Conservation (phyloP, 1,140 invertebrate species). For the Lordiphosa stackelbergi region DNA sequence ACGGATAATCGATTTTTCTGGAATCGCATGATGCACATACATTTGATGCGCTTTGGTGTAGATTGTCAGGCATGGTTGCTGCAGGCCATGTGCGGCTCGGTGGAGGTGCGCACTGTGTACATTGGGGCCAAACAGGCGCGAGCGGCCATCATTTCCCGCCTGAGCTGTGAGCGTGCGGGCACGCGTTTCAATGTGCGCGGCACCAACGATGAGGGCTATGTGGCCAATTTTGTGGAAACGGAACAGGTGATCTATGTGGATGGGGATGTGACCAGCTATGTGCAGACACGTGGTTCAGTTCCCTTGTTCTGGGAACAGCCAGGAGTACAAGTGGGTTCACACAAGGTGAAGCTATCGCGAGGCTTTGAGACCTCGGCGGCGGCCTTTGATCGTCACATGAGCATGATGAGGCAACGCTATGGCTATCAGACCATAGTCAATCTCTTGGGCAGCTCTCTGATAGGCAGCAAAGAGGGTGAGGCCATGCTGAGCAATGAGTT, state of each 20-base stretch:
- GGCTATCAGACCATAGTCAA: constrained; percentile 95
- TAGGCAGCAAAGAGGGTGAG: constrained; percentile 97
- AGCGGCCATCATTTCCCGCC: constrained; percentile 94
- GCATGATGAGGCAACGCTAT: constrained; percentile 92
- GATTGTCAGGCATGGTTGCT: constrained; percentile 92
- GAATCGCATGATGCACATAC: constrained; percentile 96
- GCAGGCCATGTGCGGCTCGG: constrained; percentile 96
- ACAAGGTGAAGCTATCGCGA: constrained; percentile 97
- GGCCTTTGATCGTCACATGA: constrained; percentile 94
- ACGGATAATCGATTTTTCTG: constrained; percentile 98
- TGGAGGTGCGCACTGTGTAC: constrained; percentile 97
- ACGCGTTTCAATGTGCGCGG: constrained; percentile 98
- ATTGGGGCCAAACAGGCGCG: constrained; percentile 94
- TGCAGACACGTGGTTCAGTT: constrained; percentile 96
- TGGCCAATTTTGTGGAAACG: constrained; percentile 99
- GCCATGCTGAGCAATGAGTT: constrained; percentile 96
- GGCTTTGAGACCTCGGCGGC: constrained; percentile 94
- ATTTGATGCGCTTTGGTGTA: constrained; percentile 92
- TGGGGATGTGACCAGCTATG: constrained; percentile 88
- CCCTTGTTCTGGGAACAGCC: constrained; percentile 99
- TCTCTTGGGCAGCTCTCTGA: constrained; percentile 90
- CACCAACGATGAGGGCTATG: constrained; percentile 99
- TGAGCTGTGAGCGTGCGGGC: constrained; percentile 97
- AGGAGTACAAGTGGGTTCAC: constrained; percentile 98
- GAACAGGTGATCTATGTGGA: constrained; percentile 97